These are phyloP conservation scores for Dynastes grantii DNA, from an alignment of 2,888 invertebrate genomes.

Conservation along the genomic window DNA sequence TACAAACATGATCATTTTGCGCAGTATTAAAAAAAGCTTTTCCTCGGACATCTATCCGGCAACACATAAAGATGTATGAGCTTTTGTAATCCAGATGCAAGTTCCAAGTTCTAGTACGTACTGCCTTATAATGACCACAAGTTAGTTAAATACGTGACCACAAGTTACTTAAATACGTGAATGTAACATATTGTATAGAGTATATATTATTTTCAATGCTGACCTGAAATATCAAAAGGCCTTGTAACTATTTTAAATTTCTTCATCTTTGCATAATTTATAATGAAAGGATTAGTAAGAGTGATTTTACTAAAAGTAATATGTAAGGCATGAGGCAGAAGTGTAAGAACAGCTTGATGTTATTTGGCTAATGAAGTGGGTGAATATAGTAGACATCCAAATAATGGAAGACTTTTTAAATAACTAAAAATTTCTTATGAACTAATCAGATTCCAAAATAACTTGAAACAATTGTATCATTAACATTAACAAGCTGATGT, in stretches of 20 bases:
- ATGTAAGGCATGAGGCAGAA: constrained; percentile 12
- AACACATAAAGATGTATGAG: no score
- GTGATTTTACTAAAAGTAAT: constrained; percentile 6
- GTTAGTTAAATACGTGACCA: no score
- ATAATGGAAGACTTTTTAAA: background rate
- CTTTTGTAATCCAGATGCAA: no score
- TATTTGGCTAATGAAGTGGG: background rate
- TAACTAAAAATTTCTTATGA: background rate
- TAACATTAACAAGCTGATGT: background rate
- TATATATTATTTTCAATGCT: no score
- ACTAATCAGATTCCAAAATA: constrained; percentile 1
- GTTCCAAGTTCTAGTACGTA: no score
- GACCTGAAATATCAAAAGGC: no score
- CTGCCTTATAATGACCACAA: no score
- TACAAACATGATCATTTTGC: no score
- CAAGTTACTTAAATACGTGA: no score
- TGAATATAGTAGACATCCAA: background rate
- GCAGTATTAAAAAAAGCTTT: no score
- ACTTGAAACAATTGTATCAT: background rate
- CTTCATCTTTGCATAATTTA: background rate
- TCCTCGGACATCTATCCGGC: no score
- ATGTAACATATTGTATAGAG: no score
- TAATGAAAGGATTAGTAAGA: constrained; percentile 3
- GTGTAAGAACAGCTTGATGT: background rate
- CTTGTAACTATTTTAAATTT: background rate